Conservation (phyloP, 2,797 vertebrate genomes). For the Tragopan temminckii region DNA sequence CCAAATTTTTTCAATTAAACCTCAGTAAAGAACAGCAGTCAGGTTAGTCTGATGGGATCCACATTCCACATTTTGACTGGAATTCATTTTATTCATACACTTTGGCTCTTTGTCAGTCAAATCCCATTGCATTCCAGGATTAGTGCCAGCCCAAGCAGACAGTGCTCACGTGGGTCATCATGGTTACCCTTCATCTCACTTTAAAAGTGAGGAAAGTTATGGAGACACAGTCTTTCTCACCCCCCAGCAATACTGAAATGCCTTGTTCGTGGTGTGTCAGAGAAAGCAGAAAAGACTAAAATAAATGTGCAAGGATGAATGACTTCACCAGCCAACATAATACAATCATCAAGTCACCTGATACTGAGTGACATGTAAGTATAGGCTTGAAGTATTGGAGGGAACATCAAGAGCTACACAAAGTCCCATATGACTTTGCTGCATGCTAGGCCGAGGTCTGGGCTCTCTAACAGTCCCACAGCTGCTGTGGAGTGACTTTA, state of each 20-base stretch:
- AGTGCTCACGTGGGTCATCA: background rate
- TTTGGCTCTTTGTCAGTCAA: background rate
- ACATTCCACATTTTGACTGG: conserved; percentile 9
- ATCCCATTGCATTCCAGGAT: background rate
- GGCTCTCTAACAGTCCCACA: background rate
- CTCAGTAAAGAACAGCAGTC: background rate
- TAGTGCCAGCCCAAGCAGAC: background rate
- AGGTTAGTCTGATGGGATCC: background rate
- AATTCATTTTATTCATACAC: conserved; percentile 25
- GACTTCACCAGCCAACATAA: background rate
- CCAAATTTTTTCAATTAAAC: background rate
- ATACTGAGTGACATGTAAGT: background rate
- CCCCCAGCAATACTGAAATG: background rate
- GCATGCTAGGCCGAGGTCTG: accelerated
- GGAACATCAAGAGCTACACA: background rate
- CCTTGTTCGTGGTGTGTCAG: background rate
- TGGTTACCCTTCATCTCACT: background rate
- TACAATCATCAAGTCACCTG: background rate
- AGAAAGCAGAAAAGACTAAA: background rate
- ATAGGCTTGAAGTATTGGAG: background rate
- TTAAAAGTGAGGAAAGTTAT: background rate
- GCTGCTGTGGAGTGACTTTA: background rate
- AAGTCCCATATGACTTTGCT: background rate
- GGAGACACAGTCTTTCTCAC: background rate
- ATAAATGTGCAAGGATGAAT: background rate